Evolutionary conservation across 30 jellyfish, hydroid and myxozoan genomes (phyloP), one percentile per base, ranked within the genome.

Genomic region (Pelagia noctiluca): DNA sequence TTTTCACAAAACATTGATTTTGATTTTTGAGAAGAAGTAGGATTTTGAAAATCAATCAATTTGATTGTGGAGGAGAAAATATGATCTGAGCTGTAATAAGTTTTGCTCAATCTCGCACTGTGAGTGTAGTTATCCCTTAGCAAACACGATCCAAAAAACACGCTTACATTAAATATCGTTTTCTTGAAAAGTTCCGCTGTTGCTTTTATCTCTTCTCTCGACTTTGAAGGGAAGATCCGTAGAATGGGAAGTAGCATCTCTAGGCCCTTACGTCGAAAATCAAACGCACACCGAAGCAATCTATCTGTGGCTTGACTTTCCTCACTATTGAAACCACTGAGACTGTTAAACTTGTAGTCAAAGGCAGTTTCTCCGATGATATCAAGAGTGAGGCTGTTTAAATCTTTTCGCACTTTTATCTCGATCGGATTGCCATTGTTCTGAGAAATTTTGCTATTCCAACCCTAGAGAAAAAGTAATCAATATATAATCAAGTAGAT

Each of bases 281-380:
- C 21, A 76, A 76, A 2, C 37, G 67, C 25, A 76, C 87, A 50
- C 76, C 70, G 87, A 19, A 76, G 69, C 4, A 76, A 50, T 8
- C 47, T 76, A 18, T 76, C 87, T 0, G 77, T 54, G 12, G 87
- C 87, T 1, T 13, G 16, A 37, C 87, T 76, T 34, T 76, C 87
- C 54, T 52, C 35, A 32, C 66, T 53, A 19, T 76, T 47, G 63
- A 64, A 64, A 22, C 35, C 49, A 2, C 19, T 0, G 0, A 54
- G 12, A 54, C 87, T 50, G 71, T 76, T 54, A 29, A 76, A 76
- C 18, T 23, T 28, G 62, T 76, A 76, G 26, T 76, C 87, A 53
- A 76, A 76, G 23, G 77, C 76, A 0, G 65, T 35, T 28, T 50
- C 76, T 2, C 87, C 87, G 30, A 76, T 54, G 32, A 76, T 65